A percentile compares a stretch with the other conserved stretches of the same genome.
Evolutionary conservation across 2,888 invertebrate species (phyloP).

Genomic region (Rutpela maculata): DNA sequence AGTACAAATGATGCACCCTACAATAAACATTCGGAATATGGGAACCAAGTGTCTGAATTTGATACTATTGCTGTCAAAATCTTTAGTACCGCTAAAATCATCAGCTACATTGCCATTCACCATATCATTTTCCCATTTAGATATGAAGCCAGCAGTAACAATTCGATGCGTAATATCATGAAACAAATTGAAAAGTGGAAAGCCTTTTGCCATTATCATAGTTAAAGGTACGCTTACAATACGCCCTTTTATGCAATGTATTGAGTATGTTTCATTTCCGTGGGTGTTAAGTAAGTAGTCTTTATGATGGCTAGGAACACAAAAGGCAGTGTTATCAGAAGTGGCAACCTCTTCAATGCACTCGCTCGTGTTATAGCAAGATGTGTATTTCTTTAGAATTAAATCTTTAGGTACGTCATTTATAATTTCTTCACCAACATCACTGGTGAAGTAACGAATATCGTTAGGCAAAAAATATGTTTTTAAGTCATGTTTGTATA

Average conservation of each 20-base stretch:
- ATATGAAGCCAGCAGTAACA: conserved; percentile 7
- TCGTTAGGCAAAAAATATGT: conserved; percentile 31
- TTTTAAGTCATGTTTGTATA: conserved; percentile 41
- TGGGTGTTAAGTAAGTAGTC: not conserved
- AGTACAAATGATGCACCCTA: not conserved
- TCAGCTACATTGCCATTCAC: not conserved
- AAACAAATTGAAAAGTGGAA: conserved; percentile 1
- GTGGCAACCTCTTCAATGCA: conserved; percentile 11
- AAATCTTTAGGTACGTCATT: not conserved
- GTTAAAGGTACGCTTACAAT: not conserved
- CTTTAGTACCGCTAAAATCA: not conserved
- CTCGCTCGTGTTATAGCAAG: not conserved
- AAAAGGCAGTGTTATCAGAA: not conserved
- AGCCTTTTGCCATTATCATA: conserved; percentile 26
- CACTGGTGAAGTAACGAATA: not conserved
- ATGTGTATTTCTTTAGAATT: not conserved
- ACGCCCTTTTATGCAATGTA: conserved; percentile 19
- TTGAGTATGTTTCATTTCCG: not conserved
- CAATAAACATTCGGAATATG: not conserved
- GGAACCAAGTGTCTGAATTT: not conserved
- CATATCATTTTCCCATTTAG: conserved; percentile 23
- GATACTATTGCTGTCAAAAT: conserved; percentile 1
- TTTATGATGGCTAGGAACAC: not conserved
- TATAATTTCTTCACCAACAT: not conserved
- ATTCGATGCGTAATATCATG: not conserved